Base-by-base conservation (phyloP, 35 echinoderm and acorn worm species). In the Lytechinus pictus region DNA sequence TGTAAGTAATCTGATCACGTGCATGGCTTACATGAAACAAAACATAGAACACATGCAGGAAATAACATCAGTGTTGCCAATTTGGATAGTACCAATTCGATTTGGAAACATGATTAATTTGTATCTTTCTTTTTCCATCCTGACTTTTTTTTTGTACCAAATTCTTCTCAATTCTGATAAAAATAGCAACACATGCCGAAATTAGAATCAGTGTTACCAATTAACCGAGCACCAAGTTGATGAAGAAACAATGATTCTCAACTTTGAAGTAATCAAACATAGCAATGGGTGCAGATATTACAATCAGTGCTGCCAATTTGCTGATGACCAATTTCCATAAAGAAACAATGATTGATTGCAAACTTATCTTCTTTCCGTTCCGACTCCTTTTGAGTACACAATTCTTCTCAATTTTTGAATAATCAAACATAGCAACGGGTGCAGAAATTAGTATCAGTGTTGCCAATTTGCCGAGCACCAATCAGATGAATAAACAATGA, bases 71-170 rank as follows among this genome's bases (percentile, higher is more conserved):
- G 66, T 19, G 66, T 79, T 79, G 66, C 66, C 66, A 79, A 79
- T 79, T 79, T 60, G 57, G 56, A 58, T 12, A 60, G 33, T 44
- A 44, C 33, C 33, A 44, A 44, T 44, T 44, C 2, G 33, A 44
- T 44, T 12, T 12, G 57, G 16, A 60, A 52, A 53, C 14, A 9
- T 54, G 19, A 60, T 60, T 16, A 60, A 60, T 6, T 12, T 10
- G 10, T 61, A 24, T 92, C 71, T 53, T 95, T 97, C 98, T 97
- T 97, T 99, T 71, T 27, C 97, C 97, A n/a, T 99, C 98, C 92
- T 96, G 89, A 57, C 93, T 96, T 60, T 97, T 99, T 95, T 97
- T 97, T 21, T 97, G 94, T 52, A 97, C 95, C 96, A 95, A 99
- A 16, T 94, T 97, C 86, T 97, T 97, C 33, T 96, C 93, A 14